phyloP scores from a whole-genome alignment of 2,888 invertebrate genomes.

The Amphipoea lucens region DNA sequence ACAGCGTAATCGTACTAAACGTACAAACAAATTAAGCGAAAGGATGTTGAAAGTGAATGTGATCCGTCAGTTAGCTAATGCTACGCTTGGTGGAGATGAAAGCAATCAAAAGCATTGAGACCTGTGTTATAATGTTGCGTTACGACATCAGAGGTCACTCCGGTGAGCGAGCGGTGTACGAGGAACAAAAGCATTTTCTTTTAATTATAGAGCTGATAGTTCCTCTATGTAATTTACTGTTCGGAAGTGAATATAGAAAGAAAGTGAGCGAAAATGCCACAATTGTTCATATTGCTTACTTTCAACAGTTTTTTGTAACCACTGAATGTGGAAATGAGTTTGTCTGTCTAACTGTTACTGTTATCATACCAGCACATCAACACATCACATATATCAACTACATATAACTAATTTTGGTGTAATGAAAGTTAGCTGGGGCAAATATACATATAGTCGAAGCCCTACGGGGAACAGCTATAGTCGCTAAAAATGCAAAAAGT shows the following conservation, averaged over 20 bases:
- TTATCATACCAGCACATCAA: neutral
- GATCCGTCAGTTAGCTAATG: slow-evolving; percentile 72
- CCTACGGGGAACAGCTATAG: neutral
- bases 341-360: neutral
- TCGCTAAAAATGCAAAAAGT: neutral
- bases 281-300: neutral
- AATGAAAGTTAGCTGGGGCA: neutral
- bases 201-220: slow-evolving; percentile 31
- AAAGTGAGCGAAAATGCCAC: neutral
- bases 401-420: neutral
- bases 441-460: neutral
- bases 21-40: slow-evolving; percentile 70
- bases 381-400: neutral
- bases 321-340: no score
- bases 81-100: slow-evolving; percentile 69
- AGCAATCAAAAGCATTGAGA: slow-evolving; percentile 76
- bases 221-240: slow-evolving; percentile 8
- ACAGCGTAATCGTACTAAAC: slow-evolving; percentile 36
- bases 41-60: slow-evolving; percentile 83
- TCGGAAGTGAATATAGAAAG: slow-evolving; percentile 15
- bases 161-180: slow-evolving; percentile 47
- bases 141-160: slow-evolving; percentile 70
- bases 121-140: slow-evolving; percentile 63
- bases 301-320: neutral
- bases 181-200: slow-evolving; percentile 48